A percentile compares a stretch with the other conserved stretches of the same genome.
These are phyloP conservation scores for Dysmachus trigonus DNA, from an alignment of 2,888 invertebrate genomes.

Conservation along the genomic window DNA sequence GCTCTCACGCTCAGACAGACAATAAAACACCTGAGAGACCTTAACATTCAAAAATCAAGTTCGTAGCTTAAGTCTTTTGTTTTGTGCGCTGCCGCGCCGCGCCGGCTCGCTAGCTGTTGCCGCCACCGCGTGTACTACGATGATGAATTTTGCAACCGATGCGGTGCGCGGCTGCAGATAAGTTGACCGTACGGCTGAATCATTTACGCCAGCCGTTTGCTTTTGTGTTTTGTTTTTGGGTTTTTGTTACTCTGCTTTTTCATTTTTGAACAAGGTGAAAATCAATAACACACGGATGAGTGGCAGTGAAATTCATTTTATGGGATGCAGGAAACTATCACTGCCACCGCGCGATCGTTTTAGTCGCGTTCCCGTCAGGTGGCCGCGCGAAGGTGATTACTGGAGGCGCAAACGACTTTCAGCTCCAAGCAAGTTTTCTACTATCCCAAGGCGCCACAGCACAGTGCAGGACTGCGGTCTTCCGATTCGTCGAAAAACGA, in stretches of 20 bases:
- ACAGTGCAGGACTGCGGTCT: neutral
- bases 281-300: constrained; percentile 2
- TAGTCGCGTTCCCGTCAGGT: neutral
- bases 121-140: neutral
- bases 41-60: constrained; percentile 43
- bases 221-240: neutral
- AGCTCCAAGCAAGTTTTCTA: neutral
- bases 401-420: neutral
- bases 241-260: neutral
- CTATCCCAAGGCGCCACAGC: neutral
- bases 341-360: neutral
- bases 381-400: neutral
- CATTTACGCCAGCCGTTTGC: neutral
- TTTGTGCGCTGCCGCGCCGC: neutral
- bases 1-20: neutral
- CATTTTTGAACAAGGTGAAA: neutral
- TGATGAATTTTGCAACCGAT: neutral
- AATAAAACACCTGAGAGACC: constrained; percentile 16
- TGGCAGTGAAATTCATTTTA: constrained; percentile 6
- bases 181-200: neutral
- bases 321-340: neutral
- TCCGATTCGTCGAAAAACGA: neutral
- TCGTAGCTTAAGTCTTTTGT: constrained; percentile 42
- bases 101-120: neutral
- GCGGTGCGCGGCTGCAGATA: neutral